Base-by-base conservation (phyloP, 2,888 invertebrate genomes). In the Ligdia adustata region DNA sequence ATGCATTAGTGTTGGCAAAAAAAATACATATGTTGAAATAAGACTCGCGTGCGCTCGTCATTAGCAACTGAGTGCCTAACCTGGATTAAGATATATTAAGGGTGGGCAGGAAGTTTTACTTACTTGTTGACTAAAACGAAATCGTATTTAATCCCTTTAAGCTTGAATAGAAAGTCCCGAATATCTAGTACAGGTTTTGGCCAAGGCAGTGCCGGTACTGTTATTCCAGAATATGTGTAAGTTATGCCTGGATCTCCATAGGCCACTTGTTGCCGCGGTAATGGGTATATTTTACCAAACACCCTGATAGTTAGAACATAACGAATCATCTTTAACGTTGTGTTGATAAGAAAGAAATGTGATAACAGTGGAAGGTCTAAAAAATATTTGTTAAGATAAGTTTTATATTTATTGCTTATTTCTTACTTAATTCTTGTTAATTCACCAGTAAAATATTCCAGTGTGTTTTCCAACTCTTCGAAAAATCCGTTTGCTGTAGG, bases 201-300 rank as follows among this genome's bases (percentile, higher is more conserved):
- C 94, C 94, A 94, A 0, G 93, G 91, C 52, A 91, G 79, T 0
- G 94, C 93, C 0, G 93, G 93, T 1, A 94, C 83, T 1, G 91
- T 91, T 5, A 82, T 85, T 6, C 93, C 93, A 5, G 94, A 94
- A 74, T 93, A 95, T 5, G 79, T 92, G 68, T 95, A 94, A 0
- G 87, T 87, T 53, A 94, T 83, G 1, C 93, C 93, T 6, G 85
- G 75, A 62, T 94, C 93, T 2, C 94, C 94, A 66, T 91, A 93
- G 0, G 94, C 93, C 1, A 92, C 93, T 88, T 94, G 94, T 69
- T 93, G 93, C 18, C 94, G 85, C 4, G 94, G 94, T 55, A 94
- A 91, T 27, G 92, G 82, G 60, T 93, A 91, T 78, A 92, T 91
- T 79, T 93, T 93, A 6, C 94, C 94, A 69, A 92, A 94, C 1